phyloP scores from a whole-genome alignment of 2,113 vertebrate genomes.

The Platanista minor region DNA sequence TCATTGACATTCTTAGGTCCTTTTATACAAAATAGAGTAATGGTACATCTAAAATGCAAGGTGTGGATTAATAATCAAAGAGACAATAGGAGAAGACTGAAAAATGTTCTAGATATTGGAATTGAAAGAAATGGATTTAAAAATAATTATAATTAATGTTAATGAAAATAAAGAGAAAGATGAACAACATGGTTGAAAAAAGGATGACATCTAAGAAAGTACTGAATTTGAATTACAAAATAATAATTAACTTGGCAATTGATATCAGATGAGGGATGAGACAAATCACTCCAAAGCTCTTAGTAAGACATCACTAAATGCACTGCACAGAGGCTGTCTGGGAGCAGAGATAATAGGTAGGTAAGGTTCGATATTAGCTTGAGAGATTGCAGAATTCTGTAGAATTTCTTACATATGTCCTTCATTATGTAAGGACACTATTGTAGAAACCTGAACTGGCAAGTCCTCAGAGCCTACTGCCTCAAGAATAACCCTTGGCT shows the following conservation, averaged over 20 bases:
- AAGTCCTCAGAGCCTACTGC: not conserved
- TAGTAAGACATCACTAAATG: not conserved
- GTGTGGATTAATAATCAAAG: not conserved
- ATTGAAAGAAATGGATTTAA: not conserved
- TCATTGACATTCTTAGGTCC: not conserved
- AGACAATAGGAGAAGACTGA: not conserved
- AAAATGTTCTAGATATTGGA: not conserved
- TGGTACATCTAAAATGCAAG: not conserved
- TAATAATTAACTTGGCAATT: not conserved
- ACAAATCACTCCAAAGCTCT: not conserved
- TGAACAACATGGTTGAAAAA: not conserved
- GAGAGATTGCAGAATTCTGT: not conserved
- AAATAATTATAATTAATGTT: not conserved
- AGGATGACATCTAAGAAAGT: not conserved
- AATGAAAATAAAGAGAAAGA: not conserved
- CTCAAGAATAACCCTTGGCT: not conserved
- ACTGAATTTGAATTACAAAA: not conserved
- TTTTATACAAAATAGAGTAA: not conserved
- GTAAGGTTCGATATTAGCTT: not conserved
- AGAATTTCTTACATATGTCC: not conserved
- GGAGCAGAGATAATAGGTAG: not conserved
- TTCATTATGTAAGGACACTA: not conserved
- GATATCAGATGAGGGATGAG: not conserved
- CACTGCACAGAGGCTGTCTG: accelerated
- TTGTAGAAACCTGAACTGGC: not conserved